Conservation (phyloP, 2,888 invertebrate species). For the Danaus chrysippus region DNA sequence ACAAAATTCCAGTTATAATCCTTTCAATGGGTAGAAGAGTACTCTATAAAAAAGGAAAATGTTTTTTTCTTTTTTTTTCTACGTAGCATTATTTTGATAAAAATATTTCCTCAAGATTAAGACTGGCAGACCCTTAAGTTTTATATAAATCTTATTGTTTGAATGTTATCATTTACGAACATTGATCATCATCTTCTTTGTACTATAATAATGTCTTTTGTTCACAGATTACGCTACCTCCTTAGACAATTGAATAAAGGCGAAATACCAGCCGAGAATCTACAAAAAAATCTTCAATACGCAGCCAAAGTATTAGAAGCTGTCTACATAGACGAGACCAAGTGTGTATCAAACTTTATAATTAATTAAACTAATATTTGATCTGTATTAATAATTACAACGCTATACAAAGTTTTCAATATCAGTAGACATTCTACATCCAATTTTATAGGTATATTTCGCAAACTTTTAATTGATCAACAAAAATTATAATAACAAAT, state of each 20-base stretch:
- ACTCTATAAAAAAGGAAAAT: too few relatives aligned
- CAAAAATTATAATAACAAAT: too few relatives aligned
- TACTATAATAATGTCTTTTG: constrained; percentile 42
- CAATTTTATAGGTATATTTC: too few relatives aligned
- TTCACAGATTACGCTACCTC: constrained; percentile 92
- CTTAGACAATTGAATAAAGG: constrained; percentile 92
- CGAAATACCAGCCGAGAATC: constrained; percentile 91
- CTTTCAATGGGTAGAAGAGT: too few relatives aligned
- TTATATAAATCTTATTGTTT: too few relatives aligned
- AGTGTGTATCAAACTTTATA: constrained; percentile 81
- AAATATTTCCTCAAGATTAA: too few relatives aligned
- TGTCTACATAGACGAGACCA: constrained; percentile 95
- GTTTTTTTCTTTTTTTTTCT: too few relatives aligned
- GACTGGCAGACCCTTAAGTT: too few relatives aligned
- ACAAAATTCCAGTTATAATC: too few relatives aligned
- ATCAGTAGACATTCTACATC: too few relatives aligned
- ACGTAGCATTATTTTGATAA: too few relatives aligned
- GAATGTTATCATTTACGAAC: neutral
- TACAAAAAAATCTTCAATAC: constrained; percentile 95
- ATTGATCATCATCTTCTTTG: neutral
- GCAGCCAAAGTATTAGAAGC: constrained; percentile 95
- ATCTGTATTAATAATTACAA: constrained; percentile 19
- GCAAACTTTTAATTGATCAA: too few relatives aligned
- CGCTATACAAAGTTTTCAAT: constrained; percentile 19
- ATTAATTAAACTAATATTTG: constrained; percentile 15